Evolutionary conservation across 2,888 invertebrate species (phyloP), one percentile per base, ranked within the genome.

Genomic region (Drymonia ruficornis): DNA sequence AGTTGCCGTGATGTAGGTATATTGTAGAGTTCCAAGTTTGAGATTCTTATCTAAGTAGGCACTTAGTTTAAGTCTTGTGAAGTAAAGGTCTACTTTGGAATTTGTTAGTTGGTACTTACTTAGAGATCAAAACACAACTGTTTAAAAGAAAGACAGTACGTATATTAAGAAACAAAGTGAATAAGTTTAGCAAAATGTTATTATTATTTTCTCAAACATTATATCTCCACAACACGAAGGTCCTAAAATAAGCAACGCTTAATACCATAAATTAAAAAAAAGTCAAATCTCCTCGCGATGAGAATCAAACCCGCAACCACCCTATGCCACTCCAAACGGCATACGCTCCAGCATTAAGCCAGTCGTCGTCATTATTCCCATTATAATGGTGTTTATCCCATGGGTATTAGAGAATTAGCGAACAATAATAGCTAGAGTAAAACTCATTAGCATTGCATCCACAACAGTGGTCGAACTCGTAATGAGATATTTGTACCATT

Each of bases 401-500:
- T 46, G 29, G n/a, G 19, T 38, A 57, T 50, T 49, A 58, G 51
- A 50, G 15, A 58, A 74, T 68, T 65, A 50, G 53, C 50, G 46
- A 65, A 53, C 45, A 52, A 60, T 65, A 67, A 73, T 66, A 66
- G 58, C 56, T 53, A 62, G 55, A 57, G 56, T 55, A 63, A 67
- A 69, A 60, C 65, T 75, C 74, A 76, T 76, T 74, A 71, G 65
- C 71, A 51, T 56, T 61, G 50, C 53, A 59, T 65, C 63, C 48
- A n/a, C 67, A 65, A 60, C 49, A 53, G 3, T 2, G 52, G 59
- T 55, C 47, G 58, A 49, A 48, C 45, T 53, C 42, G 56, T 53
- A 60, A 61, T 74, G 74, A 72, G 75, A 74, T 78, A 80, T 83
- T 77, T 74, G 73, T 61, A 74, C 63, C 68, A 57, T 65, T 72